Percentiles rank a stretch among this genome's conserved stretches.
Conservation (phyloP, 35 echinoderm and acorn worm genomes). For the Heliocidaris erythrogramma region DNA sequence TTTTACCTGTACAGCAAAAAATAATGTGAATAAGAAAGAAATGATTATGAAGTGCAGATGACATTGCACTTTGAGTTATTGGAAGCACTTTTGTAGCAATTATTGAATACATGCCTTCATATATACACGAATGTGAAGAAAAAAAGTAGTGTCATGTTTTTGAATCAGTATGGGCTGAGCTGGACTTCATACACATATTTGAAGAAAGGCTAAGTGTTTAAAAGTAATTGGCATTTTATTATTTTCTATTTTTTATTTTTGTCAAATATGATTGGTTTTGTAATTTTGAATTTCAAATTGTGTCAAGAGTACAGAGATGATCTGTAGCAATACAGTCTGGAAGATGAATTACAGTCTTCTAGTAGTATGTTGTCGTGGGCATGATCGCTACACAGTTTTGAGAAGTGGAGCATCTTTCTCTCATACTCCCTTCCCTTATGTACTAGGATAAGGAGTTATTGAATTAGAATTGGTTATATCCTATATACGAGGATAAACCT, state of each 20-base stretch:
- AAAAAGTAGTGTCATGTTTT: background rate
- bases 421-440: no score
- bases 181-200: no score
- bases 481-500: no score
- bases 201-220: no score
- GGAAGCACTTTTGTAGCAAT: background rate
- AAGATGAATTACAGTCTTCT: no score
- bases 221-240: no score
- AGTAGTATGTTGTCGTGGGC: no score
- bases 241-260: background rate
- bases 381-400: no score
- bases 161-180: background rate
- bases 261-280: background rate
- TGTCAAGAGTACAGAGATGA: background rate
- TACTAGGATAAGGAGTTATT: no score
- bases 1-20: background rate
- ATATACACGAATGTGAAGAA: no score
- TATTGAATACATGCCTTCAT: background rate
- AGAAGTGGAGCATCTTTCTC: no score
- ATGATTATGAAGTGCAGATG: background rate
- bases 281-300: background rate
- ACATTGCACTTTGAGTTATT: background rate
- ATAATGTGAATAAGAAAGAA: background rate
- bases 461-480: no score
- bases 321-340: background rate